A percentile compares a stretch with the other conserved stretches of the same genome.
Evolutionary conservation across 2,888 invertebrate genomes (phyloP).

Genomic region (Catotricha subobsoleta): DNA sequence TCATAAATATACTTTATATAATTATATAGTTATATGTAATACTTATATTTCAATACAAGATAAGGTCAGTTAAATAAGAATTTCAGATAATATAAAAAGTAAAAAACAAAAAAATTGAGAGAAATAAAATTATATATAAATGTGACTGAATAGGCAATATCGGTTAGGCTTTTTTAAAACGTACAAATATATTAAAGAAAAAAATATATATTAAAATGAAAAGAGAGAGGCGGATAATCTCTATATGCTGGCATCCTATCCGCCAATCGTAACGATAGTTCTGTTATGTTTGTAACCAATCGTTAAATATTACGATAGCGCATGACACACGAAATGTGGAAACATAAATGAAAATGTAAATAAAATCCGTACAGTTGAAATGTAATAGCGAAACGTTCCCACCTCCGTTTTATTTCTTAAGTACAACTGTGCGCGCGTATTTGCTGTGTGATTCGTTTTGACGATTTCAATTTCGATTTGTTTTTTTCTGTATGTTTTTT

Average conservation of each 20-base stretch:
- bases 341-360: constrained; percentile 6
- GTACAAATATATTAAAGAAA: too few species aligned
- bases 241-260: constrained; percentile 1
- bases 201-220: too few species aligned
- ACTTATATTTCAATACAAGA: too few species aligned
- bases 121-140: too few species aligned
- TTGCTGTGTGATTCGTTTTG: constrained; percentile 10
- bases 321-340: constrained; percentile 7
- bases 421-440: constrained; percentile 7
- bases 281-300: constrained; percentile 7
- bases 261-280: constrained; percentile 5
- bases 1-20: too few species aligned
- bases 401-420: constrained; percentile 2
- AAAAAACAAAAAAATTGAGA: too few species aligned
- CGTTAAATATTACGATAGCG: constrained; percentile 6
- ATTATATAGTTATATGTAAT: too few species aligned
- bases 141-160: too few species aligned
- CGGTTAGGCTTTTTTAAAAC: too few species aligned
- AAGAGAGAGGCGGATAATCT: constrained; percentile 6
- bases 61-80: too few species aligned
- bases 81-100: too few species aligned
- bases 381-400: constrained; percentile 5
- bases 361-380: constrained; percentile 8
- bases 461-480: constrained; percentile 8
- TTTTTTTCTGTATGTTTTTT: constrained; percentile 5